Evolutionary conservation across 2,113 vertebrate species (phyloP).

Genomic region (Sinocyclocheilus anshuiensis): DNA sequence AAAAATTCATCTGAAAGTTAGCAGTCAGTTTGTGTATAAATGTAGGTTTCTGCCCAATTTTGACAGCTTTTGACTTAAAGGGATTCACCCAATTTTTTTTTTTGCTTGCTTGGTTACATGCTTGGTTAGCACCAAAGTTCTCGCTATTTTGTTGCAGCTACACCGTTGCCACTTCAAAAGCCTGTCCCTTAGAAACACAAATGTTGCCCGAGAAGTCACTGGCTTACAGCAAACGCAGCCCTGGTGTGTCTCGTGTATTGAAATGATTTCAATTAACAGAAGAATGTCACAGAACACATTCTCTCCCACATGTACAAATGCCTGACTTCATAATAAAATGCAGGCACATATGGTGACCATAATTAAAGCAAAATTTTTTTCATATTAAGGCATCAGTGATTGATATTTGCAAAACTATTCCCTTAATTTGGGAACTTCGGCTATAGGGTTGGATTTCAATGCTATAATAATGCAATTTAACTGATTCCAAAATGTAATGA

Average conservation of each 20-base stretch:
- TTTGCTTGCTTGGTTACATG: too few species aligned
- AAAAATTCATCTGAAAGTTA: neutral
- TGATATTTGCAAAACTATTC: neutral
- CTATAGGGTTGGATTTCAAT: neutral
- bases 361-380: neutral
- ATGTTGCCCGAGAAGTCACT: neutral
- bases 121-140: neutral
- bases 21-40: neutral
- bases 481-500: too few species aligned
- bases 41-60: too few species aligned
- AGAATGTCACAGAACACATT: neutral
- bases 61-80: neutral
- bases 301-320: neutral
- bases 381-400: neutral
- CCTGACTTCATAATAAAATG: neutral
- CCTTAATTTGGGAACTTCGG: neutral
- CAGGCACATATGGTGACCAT: constrained; percentile 12
- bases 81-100: too few species aligned
- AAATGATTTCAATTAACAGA: neutral
- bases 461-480: too few species aligned
- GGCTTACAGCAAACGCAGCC: neutral
- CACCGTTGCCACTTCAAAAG: neutral
- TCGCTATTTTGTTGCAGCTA: neutral
- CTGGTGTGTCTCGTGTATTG: neutral
- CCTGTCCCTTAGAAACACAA: neutral